Conservation (phyloP, 2,888 invertebrate genomes). For the Sesamia inferens region DNA sequence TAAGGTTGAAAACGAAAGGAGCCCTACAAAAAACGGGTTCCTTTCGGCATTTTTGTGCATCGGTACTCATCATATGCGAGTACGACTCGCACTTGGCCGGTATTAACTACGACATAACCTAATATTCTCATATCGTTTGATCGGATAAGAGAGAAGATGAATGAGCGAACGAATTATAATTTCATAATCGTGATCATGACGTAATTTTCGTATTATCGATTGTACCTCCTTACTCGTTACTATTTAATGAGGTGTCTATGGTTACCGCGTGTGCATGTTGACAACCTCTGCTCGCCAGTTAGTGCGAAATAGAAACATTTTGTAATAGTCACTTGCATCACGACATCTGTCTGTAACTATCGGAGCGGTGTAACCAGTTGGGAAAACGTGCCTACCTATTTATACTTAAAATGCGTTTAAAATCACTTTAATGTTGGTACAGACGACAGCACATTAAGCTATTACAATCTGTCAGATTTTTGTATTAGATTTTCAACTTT, state of each 20-base stretch:
- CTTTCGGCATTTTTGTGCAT: background rate
- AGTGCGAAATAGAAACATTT: slow-evolving; percentile 47
- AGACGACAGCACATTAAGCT: too few relatives aligned
- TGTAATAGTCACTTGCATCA: slow-evolving; percentile 55
- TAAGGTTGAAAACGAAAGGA: too few relatives aligned
- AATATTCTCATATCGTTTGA: background rate
- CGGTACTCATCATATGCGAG: background rate
- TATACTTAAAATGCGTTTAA: slow-evolving; percentile 6
- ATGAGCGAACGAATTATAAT: background rate
- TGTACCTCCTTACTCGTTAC: background rate
- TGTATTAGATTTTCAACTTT: too few relatives aligned
- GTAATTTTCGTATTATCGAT: slow-evolving; percentile 1
- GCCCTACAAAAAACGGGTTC: too few relatives aligned
- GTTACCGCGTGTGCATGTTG: slow-evolving; percentile 22
- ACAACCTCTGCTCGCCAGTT: slow-evolving; percentile 27
- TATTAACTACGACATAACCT: background rate
- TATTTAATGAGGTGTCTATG: background rate
- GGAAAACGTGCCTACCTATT: slow-evolving; percentile 20
- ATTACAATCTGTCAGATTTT: too few relatives aligned
- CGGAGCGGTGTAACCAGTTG: slow-evolving; percentile 46
- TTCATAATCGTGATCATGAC: background rate
- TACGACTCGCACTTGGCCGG: background rate
- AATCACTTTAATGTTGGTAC: background rate
- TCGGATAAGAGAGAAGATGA: background rate
- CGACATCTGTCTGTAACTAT: slow-evolving; percentile 9